Evolutionary conservation across 2,797 vertebrate genomes (phyloP).

Genomic region (Eulemur albifrons): DNA sequence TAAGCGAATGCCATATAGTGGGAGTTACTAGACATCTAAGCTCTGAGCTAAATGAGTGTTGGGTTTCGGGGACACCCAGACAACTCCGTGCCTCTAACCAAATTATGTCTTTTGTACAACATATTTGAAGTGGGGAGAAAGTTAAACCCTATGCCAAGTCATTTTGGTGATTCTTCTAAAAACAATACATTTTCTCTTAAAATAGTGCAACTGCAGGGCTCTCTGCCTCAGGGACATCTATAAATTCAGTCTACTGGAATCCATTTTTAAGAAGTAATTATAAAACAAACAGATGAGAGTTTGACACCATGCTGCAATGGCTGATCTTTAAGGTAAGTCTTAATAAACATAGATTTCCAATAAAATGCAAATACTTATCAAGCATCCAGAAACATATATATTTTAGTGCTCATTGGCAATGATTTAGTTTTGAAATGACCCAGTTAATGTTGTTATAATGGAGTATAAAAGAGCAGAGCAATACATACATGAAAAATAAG

Average conservation of each 20-base stretch:
- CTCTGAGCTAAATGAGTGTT: background rate
- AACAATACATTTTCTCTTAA: background rate
- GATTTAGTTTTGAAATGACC: conserved; percentile 18
- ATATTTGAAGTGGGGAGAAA: background rate
- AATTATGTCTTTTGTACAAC: background rate
- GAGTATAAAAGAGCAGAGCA: background rate
- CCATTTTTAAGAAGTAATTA: background rate
- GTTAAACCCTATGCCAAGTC: background rate
- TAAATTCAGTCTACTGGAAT: background rate
- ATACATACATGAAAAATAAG: background rate
- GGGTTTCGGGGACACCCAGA: background rate
- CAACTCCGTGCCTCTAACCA: background rate
- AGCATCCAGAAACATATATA: background rate
- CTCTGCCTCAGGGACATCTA: background rate
- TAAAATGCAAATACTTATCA: background rate
- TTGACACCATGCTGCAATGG: background rate
- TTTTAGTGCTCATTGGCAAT: background rate
- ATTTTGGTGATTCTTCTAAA: background rate
- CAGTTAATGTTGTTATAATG: background rate
- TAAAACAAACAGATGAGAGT: background rate
- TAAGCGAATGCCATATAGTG: background rate
- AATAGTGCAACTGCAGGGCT: background rate
- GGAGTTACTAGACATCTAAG: background rate
- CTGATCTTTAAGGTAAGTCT: background rate
- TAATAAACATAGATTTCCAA: background rate